These are phyloP conservation scores for Meloe dianella DNA, from an alignment of 2,888 invertebrate genomes.

Conservation along the genomic window DNA sequence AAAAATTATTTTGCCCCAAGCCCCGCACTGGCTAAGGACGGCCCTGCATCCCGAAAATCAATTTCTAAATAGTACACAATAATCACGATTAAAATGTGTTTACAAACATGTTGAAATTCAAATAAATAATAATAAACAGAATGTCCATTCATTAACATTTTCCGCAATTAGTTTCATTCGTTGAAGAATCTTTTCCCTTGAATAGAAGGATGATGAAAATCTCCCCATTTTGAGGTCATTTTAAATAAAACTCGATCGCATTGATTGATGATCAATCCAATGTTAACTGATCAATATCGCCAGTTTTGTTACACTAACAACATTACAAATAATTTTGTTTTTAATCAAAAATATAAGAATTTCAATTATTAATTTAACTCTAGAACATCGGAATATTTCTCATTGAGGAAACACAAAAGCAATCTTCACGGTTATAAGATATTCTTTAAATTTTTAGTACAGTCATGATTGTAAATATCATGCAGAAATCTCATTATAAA, in stretches of 20 bases:
- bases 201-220: neutral
- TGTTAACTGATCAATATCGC: neutral
- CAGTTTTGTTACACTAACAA: neutral
- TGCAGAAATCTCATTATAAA: constrained; percentile 7
- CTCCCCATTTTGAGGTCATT: neutral
- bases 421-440: constrained; percentile 8
- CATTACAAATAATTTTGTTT: neutral
- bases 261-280: neutral
- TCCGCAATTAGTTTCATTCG: neutral
- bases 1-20: too few species aligned
- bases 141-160: neutral
- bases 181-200: neutral
- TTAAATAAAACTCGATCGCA: neutral
- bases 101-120: neutral
- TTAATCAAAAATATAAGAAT: too few species aligned
- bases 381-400: neutral
- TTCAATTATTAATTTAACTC: neutral
- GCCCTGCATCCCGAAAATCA: too few species aligned
- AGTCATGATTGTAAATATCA: neutral
- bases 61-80: too few species aligned
- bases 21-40: too few species aligned
- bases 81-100: too few species aligned
- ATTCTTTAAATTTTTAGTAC: neutral
- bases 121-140: neutral
- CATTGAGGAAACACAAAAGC: constrained; percentile 3